Evolutionary conservation across 1,140 invertebrate species (phyloP).

Genomic region (Panagrolaimus sp.): DNA sequence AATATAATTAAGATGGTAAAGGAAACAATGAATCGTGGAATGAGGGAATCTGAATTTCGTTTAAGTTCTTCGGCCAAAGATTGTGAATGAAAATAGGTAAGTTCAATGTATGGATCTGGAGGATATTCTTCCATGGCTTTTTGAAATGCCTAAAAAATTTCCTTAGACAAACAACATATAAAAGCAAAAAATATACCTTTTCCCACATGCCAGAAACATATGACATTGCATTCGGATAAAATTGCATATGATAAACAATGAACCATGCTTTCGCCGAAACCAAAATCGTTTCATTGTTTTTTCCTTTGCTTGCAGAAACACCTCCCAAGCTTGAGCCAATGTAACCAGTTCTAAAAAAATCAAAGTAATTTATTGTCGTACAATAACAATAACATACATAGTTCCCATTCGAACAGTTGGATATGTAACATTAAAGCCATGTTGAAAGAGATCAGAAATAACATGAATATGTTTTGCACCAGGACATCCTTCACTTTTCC

Average conservation of each 20-base stretch:
- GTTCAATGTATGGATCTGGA: constrained; percentile 46
- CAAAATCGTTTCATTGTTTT: constrained; percentile 47
- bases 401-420: constrained; percentile 50
- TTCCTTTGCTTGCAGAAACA: constrained; percentile 45
- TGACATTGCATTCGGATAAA: constrained; percentile 45
- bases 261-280: constrained; percentile 53
- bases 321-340: constrained; percentile 54
- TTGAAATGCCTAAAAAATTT: constrained; percentile 51
- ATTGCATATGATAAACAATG: constrained; percentile 58
- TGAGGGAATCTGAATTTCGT: constrained; percentile 53
- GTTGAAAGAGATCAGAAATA: constrained; percentile 52
- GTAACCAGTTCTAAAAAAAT: constrained; percentile 47
- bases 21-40: constrained; percentile 51
- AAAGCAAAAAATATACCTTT: constrained; percentile 38
- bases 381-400: constrained; percentile 31
- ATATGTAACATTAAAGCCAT: constrained; percentile 58
- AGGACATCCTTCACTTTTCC: constrained; percentile 46
- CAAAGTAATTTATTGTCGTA: background rate
- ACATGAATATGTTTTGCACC: constrained; percentile 54
- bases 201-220: constrained; percentile 53
- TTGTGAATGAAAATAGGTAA: constrained; percentile 55
- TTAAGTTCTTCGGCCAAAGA: constrained; percentile 57
- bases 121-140: constrained; percentile 45
- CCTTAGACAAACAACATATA: background rate
- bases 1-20: constrained; percentile 54